phyloP scores from a whole-genome alignment of 2,797 vertebrate genomes.

The Borostomias antarcticus region DNA sequence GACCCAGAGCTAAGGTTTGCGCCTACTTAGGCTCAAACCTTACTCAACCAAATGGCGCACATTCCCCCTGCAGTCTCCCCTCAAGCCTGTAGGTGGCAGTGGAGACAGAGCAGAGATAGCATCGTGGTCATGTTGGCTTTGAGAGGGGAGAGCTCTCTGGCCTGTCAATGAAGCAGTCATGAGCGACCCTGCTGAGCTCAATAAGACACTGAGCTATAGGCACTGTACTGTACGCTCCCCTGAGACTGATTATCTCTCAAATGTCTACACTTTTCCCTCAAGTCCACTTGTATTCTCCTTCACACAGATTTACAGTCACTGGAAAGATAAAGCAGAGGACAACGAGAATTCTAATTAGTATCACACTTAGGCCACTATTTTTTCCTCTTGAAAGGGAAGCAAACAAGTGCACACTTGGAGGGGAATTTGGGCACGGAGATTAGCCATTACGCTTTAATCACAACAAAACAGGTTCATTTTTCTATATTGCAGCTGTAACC shows the following conservation, averaged over 20 bases:
- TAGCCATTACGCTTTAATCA: background rate
- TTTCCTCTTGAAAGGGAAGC: background rate
- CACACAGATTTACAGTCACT: background rate
- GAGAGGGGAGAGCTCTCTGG: background rate
- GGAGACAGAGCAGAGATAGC: background rate
- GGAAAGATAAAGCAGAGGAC: too few species aligned
- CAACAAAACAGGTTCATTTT: background rate
- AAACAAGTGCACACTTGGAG: background rate
- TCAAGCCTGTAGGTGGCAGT: background rate
- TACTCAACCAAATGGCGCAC: background rate
- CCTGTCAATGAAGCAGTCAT: background rate
- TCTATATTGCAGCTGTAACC: background rate
- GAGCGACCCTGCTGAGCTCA: background rate
- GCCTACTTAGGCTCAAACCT: background rate
- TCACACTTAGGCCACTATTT: background rate
- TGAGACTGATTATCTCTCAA: too few species aligned
- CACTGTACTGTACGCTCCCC: too few species aligned
- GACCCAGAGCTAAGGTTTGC: background rate
- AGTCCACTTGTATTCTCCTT: background rate
- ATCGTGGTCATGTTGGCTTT: too few species aligned
- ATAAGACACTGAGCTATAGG: background rate
- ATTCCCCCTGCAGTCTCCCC: conserved; percentile 3
- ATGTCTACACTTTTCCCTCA: background rate
- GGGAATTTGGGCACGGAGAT: background rate
- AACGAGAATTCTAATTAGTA: background rate